Percentiles rank a stretch among this genome's conserved stretches.
Conservation (phyloP, 2,888 invertebrate species). For the Tetramorium bicarinatum region DNA sequence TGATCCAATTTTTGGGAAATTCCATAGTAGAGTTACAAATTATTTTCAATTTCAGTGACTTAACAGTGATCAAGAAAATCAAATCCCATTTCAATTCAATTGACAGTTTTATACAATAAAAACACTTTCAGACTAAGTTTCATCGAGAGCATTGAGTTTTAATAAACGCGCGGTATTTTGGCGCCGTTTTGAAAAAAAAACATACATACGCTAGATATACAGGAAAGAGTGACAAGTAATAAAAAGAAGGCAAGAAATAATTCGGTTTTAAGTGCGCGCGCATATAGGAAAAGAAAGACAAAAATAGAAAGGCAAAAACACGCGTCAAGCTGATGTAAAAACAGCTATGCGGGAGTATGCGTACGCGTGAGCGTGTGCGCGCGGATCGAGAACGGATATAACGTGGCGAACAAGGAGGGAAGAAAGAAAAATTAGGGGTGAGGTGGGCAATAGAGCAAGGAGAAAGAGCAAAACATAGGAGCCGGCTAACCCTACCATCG, state of each 20-base stretch:
- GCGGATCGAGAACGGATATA: constrained; percentile 12
- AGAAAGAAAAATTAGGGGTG: constrained; percentile 56
- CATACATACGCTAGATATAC: too few species aligned
- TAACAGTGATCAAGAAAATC: background rate
- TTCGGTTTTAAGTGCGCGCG: background rate
- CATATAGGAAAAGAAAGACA: background rate
- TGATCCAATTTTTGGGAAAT: background rate
- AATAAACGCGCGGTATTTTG: background rate
- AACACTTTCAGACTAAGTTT: background rate
- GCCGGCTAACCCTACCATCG: constrained; percentile 82
- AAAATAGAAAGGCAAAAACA: constrained; percentile 6
- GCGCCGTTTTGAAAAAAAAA: background rate
- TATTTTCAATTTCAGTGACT: background rate
- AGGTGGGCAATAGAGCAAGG: constrained; percentile 59
- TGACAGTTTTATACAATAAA: background rate
- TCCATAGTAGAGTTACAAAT: background rate
- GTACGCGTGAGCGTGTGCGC: constrained; percentile 45
- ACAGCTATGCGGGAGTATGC: background rate
- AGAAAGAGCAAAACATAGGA: constrained; percentile 63
- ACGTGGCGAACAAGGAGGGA: constrained; percentile 7
- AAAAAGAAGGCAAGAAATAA: background rate
- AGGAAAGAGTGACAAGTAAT: background rate
- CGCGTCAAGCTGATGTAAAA: constrained; percentile 13
- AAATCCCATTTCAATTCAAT: background rate
- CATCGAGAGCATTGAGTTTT: background rate